Evolutionary conservation across 2,888 invertebrate genomes (phyloP), one percentile per base, ranked within the genome.

Genomic region (Diaperis boleti): DNA sequence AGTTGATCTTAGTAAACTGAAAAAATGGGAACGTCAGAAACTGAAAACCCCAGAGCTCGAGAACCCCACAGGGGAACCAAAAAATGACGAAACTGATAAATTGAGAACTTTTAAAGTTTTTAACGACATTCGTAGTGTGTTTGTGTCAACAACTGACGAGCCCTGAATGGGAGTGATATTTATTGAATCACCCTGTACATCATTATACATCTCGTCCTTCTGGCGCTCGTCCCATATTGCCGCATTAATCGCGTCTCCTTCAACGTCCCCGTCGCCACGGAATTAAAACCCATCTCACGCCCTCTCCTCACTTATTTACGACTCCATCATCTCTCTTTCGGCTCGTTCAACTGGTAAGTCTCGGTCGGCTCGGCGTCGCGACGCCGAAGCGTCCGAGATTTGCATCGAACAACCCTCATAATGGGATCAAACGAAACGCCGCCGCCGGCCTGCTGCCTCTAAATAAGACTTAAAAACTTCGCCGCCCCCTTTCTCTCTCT

Each of bases 321-420:
- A 49, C 49, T 49, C 35, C 49, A 49, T 49, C 49, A 49, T 14
- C 15, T 20, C 26, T 31, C 29, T 33, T 13, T 17, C 33, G 49
- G 31, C 29, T 8, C 31, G 49, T 29, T 49, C 52, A 52, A 52
- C 52, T 52, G 39, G 52, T n/a, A n/a, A n/a, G n/a, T n/a, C n/a
- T 52, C 52, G 52, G 47, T 15, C 31, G 47, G 35, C 49, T n/a
- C 17, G 49, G 37, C 52, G 52, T 52, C 52, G 35, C 52, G 52
- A 52, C 52, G 52, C 52, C 52, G 37, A 52, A 49, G 35, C 35
- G 49, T 49, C 49, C 49, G 47, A 52, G 52, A 52, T 52, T 52
- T 52, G 52, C 52, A 52, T 52, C 13, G 49, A 49, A 49, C 49
- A 49, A 49, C 49, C 35, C 49, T 49, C 49, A 35, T 49, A 49